A percentile compares a stretch with the other conserved stretches of the same genome.
Evolutionary conservation across 2,797 vertebrate genomes (phyloP).

Genomic region (Neomorphus geoffroyi): DNA sequence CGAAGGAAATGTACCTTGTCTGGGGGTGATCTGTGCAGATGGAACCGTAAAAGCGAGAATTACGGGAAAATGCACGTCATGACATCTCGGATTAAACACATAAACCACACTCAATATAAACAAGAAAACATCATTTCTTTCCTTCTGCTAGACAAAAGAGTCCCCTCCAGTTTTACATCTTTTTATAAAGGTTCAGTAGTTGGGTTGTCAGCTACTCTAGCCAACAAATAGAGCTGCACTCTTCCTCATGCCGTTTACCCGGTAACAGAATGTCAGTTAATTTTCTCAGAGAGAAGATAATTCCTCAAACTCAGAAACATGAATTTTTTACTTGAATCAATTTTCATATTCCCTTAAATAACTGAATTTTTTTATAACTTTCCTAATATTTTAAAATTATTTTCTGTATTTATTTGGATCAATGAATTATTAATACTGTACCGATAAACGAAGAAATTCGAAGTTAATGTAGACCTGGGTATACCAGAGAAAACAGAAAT

Average conservation of each 20-base stretch:
- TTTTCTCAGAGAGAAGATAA: not conserved
- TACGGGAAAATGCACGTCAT: not conserved
- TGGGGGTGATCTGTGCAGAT: not conserved
- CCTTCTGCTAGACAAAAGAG: not conserved
- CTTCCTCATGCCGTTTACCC: not conserved
- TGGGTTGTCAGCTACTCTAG: not conserved
- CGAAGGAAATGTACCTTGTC: not conserved
- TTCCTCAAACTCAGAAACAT: not conserved
- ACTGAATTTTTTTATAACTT: not conserved
- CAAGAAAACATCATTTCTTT: not conserved
- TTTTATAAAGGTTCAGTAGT: not conserved
- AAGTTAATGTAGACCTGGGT: not conserved
- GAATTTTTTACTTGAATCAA: not conserved
- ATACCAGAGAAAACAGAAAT: not conserved
- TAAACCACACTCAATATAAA: not conserved
- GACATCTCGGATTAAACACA: not conserved
- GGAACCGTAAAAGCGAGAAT: not conserved
- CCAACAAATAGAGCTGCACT: rapidly evolving
- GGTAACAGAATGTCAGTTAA: not conserved
- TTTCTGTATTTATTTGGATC: not conserved
- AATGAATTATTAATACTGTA: not conserved
- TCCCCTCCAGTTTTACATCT: not conserved
- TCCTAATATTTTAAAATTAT: not conserved
- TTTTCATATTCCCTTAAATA: not conserved
- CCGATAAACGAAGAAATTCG: not conserved